phyloP scores from a whole-genome alignment of 2,113 vertebrate genomes.

The Notothenia rossii region DNA sequence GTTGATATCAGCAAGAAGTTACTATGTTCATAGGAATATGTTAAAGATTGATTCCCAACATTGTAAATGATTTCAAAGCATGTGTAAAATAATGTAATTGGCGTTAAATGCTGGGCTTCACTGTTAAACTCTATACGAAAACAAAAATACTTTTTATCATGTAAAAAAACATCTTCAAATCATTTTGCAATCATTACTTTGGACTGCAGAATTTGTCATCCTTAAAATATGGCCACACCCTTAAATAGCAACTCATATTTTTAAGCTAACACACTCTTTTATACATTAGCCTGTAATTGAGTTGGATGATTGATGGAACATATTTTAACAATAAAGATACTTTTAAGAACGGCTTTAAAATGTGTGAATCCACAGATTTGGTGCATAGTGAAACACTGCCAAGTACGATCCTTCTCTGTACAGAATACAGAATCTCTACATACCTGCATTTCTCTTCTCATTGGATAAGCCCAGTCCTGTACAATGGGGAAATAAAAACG shows the following conservation, averaged over 20 bases:
- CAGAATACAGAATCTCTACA: conserved; percentile 21
- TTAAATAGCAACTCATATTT: background rate
- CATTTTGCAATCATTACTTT: background rate
- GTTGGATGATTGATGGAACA: background rate
- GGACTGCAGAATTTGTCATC: background rate
- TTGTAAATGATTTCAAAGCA: background rate
- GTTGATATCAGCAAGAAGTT: background rate
- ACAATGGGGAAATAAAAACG: background rate
- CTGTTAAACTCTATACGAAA: background rate
- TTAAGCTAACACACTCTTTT: background rate
- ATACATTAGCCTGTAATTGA: background rate
- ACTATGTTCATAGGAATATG: background rate
- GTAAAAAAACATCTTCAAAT: background rate
- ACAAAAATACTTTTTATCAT: background rate
- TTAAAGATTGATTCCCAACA: background rate
- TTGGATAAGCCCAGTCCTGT: conserved; percentile 98
- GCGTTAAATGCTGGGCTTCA: background rate
- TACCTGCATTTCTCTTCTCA: conserved; percentile 99
- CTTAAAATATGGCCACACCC: background rate
- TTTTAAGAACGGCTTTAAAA: background rate
- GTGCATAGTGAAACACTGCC: background rate
- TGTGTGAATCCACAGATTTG: background rate
- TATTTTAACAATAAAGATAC: background rate
- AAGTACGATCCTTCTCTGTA: background rate
- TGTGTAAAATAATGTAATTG: background rate